Base-by-base conservation (phyloP, 2,888 invertebrate species). In the Caenorhabditis angaria region DNA sequence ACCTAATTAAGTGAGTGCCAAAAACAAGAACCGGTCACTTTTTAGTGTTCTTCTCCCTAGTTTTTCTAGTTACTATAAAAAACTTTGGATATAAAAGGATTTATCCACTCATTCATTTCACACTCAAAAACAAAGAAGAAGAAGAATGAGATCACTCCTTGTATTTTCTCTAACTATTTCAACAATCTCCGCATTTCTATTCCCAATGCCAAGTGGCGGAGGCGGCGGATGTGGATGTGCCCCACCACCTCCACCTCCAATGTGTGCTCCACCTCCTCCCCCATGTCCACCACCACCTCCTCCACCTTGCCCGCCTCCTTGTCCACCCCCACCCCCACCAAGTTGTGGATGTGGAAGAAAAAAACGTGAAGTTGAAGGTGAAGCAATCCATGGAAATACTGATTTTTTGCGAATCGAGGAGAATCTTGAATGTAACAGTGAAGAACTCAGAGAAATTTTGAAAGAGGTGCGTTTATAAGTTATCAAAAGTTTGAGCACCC, bases 281-380 rank as follows among this genome's bases (percentile, higher is more conserved):
- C 60, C 64, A 6, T 70, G 69, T 47, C 60, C 64, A 65, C 60
- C 60, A 29, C 58, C 54, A n/a, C 57, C 65, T n/a, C 65, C 67
- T 8, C 61, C 55, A 48, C 68, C 69, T n/a, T n/a, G n/a, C n/a
- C n/a, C n/a, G 20, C 68, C 68, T 14, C 63, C 64, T 51, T 58
- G 58, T 41, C 61, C 68, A n/a, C 63, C 57, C 28, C 69, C 70
- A 18, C 69, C 70, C 5, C 61, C 65, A 58, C 65, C 65, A 27
- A 65, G 70, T 24, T 65, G 70, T 50, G 60, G 60, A 48, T 48
- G 60, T n/a, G 62, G 70, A 60, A 65, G 62, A 35, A 70, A 70
- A 65, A 70, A 63, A 63, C 63, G 61, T 27, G 50, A 51, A 22
- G 54, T 54, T 18, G 54, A 28, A 27, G 5, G 27, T 18, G 28